Evolutionary conservation across 2,113 vertebrate species (phyloP).

Genomic region (Eclectus roratus): DNA sequence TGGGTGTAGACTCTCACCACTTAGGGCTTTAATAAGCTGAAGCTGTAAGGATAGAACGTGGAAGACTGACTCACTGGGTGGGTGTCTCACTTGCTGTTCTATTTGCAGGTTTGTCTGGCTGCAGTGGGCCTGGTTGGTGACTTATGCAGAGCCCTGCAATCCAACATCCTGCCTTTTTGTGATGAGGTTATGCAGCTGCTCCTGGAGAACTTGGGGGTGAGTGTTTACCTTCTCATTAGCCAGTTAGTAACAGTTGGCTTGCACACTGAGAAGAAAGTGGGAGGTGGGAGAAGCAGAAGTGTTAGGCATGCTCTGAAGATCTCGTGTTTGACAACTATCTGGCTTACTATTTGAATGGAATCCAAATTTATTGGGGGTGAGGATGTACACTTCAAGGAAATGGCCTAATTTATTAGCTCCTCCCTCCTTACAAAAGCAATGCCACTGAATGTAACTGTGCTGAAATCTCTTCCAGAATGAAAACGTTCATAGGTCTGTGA

Average conservation of each 20-base stretch:
- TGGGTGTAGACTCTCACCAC: not conserved
- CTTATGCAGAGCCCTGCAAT: conserved; percentile 90
- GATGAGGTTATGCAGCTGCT: conserved; percentile 98
- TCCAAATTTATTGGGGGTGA: not conserved
- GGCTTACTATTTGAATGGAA: not conserved
- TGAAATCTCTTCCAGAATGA: conserved; percentile 82
- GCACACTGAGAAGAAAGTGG: not conserved
- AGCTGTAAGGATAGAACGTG: not conserved
- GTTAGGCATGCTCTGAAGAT: conserved; percentile 2
- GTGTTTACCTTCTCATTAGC: conserved; percentile 46
- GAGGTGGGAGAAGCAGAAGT: conserved; percentile 42
- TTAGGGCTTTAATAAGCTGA: not conserved
- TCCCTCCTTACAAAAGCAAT: not conserved
- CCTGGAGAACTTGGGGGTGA: conserved; percentile 96
- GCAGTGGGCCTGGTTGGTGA: conserved; percentile 96
- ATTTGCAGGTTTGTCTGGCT: conserved; percentile 92
- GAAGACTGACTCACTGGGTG: not conserved
- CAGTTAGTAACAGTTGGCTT: not conserved
- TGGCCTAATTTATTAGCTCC: not conserved
- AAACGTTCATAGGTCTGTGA: conserved; percentile 96
- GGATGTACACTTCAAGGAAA: not conserved
- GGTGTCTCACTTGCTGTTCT: not conserved
- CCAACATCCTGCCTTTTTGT: conserved; percentile 95
- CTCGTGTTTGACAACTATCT: conserved; percentile 10
- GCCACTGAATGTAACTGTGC: fast-evolving